phyloP scores from a whole-genome alignment of 2,888 invertebrate species.

The Eumacrocentrus americanus region DNA sequence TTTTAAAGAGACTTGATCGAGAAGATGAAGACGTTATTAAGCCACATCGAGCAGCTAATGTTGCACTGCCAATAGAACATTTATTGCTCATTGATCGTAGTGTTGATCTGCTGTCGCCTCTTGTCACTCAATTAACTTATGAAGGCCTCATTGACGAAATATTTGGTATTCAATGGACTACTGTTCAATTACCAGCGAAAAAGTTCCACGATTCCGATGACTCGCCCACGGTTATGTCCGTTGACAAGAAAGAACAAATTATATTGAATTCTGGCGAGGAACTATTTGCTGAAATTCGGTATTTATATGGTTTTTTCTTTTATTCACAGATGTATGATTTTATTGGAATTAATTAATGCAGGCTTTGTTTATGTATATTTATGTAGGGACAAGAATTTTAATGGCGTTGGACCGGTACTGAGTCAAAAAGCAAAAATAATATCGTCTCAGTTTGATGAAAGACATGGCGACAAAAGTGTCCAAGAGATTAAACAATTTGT shows the following conservation, averaged over 20 bases:
- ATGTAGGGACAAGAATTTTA: conserved; percentile 92
- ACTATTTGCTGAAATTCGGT: conserved; percentile 80
- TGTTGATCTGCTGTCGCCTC: conserved; percentile 88
- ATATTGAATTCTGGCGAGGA: conserved; percentile 89
- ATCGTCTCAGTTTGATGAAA: conserved; percentile 83
- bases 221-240: conserved; percentile 65
- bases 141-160: conserved; percentile 97
- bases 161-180: conserved; percentile 82
- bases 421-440: conserved; percentile 87
- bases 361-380: no score
- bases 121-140: conserved; percentile 95
- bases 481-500: conserved; percentile 95
- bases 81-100: conserved; percentile 88
- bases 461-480: conserved; percentile 86
- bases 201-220: conserved; percentile 78
- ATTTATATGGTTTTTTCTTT: no score
- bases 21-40: conserved; percentile 64
- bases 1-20: conserved; percentile 75
- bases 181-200: conserved; percentile 84
- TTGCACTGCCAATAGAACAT: conserved; percentile 75
- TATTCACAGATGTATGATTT: no score
- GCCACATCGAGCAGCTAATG: conserved; percentile 48
- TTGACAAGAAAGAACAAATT: conserved; percentile 75
- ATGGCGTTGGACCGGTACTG: conserved; percentile 84
- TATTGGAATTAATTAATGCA: no score